Conservation (phyloP, 2,888 invertebrate genomes). For the Sarcophaga caerulescens region DNA sequence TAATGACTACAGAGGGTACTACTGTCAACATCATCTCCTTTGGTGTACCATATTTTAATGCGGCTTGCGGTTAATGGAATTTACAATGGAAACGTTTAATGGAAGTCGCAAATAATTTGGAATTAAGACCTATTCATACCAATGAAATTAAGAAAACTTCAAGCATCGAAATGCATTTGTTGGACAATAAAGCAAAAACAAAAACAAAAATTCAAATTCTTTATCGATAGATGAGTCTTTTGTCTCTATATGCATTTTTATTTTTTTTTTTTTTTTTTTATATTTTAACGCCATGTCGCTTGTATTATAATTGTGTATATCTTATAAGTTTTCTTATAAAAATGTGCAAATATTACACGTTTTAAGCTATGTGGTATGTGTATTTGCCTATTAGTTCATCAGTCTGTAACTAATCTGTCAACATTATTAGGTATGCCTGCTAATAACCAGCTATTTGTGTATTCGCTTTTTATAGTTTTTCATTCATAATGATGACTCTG, state of each 20-base stretch:
- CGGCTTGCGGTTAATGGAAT: background rate
- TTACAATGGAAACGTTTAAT: too few relatives aligned
- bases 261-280: background rate
- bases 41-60: background rate
- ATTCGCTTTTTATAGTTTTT: background rate
- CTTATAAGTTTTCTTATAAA: slow-evolving; percentile 19
- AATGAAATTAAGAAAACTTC: too few relatives aligned
- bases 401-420: slow-evolving; percentile 4
- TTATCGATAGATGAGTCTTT: too few relatives aligned
- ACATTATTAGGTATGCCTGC: slow-evolving; percentile 1
- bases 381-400: background rate
- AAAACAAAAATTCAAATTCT: too few relatives aligned
- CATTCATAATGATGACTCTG: slow-evolving; percentile 43
- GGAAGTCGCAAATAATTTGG: too few relatives aligned
- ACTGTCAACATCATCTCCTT: slow-evolving; percentile 4
- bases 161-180: too few relatives aligned
- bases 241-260: too few relatives aligned
- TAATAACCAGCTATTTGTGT: background rate
- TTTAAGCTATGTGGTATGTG: background rate
- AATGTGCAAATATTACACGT: slow-evolving; percentile 46
- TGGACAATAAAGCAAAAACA: too few relatives aligned
- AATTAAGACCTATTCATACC: too few relatives aligned
- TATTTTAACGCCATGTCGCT: slow-evolving; percentile 5
- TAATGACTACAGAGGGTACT: slow-evolving; percentile 4
- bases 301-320: background rate